Evolutionary conservation across 2,888 invertebrate genomes (phyloP).

Genomic region (Camponotus fellah): DNA sequence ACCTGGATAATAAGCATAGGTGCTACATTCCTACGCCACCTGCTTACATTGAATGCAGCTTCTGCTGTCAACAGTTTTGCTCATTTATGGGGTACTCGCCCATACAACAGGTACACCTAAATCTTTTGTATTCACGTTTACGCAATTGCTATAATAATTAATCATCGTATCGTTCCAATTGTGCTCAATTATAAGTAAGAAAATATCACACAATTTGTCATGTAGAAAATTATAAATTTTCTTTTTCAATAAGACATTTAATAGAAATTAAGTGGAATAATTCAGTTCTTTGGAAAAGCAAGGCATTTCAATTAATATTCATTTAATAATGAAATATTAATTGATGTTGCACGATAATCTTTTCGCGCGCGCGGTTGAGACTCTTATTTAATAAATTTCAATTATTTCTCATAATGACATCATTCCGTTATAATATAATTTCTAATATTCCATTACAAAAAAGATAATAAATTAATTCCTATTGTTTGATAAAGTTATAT

Average conservation of each 20-base stretch:
- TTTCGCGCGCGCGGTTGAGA: neutral
- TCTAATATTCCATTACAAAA: neutral
- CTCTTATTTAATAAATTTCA: neutral
- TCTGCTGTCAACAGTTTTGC: conserved; percentile 90
- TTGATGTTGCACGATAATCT: neutral
- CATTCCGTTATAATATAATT: neutral
- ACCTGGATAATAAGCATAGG: conserved; percentile 79
- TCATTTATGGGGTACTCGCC: conserved; percentile 87
- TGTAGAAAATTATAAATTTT: neutral
- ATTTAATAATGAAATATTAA: neutral
- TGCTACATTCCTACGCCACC: conserved; percentile 87
- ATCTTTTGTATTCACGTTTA: conserved; percentile 6
- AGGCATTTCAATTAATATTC: neutral
- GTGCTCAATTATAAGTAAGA: neutral
- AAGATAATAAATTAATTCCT: neutral
- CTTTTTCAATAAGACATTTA: neutral
- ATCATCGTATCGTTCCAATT: neutral
- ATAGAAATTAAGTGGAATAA: neutral
- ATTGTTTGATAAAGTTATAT: neutral
- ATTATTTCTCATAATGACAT: neutral
- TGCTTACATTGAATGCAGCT: conserved; percentile 88
- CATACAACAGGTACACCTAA: conserved; percentile 85
- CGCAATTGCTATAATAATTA: neutral
- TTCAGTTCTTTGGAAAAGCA: neutral
- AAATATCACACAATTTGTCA: neutral